Conservation (phyloP, 2,797 vertebrate species). For the Amniataba percoides region DNA sequence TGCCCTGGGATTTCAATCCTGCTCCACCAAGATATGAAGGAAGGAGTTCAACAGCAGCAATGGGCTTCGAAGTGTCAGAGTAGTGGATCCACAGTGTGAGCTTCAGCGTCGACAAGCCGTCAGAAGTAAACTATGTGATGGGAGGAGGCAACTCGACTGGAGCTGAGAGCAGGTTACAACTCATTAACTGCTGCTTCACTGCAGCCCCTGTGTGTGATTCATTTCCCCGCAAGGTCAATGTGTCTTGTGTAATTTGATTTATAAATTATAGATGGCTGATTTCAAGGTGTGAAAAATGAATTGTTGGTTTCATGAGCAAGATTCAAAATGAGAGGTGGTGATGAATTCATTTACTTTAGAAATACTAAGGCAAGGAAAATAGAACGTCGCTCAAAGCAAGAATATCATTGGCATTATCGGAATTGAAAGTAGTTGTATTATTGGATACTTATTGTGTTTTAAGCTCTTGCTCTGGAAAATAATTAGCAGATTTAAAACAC, state of each 20-base stretch:
- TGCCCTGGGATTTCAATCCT: background rate
- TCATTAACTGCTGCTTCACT: conserved; percentile 54
- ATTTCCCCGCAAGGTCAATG: background rate
- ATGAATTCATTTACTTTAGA: background rate
- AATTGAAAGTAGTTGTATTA: background rate
- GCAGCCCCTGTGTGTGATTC: conserved; percentile 12
- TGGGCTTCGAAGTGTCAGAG: background rate
- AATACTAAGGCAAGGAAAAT: no score
- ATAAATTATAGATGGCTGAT: background rate
- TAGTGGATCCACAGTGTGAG: background rate
- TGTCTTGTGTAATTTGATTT: background rate
- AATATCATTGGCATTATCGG: background rate
- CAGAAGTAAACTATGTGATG: conserved; percentile 35
- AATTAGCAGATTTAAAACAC: background rate
- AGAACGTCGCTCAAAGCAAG: background rate
- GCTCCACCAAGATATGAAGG: background rate
- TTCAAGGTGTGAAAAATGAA: background rate
- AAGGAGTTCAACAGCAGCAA: background rate
- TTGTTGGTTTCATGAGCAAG: background rate
- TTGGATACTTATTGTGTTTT: background rate
- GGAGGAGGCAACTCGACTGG: background rate
- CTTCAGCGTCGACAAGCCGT: conserved; percentile 1
- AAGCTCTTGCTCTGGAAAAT: background rate
- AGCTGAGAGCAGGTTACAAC: conserved; percentile 51
- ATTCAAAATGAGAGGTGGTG: background rate